Base-by-base conservation (phyloP, 2,888 invertebrate species). In the Octodonta nipae region DNA sequence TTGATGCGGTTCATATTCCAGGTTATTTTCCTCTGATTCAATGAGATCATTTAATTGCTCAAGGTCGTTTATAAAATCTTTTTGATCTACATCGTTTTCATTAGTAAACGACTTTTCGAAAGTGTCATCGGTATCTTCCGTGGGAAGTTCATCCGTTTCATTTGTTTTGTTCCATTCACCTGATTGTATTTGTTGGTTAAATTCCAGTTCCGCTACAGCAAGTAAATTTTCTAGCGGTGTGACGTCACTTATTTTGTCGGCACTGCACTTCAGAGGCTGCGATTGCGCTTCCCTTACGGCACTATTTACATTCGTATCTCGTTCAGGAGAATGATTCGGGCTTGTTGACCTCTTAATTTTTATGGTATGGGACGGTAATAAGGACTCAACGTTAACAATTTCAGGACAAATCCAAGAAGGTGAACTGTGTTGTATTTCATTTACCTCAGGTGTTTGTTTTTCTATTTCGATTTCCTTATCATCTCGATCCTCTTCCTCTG, bases 191-290 rank as follows among this genome's bases (percentile, higher is more conserved):
- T 73, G 72, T 57, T 73, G 71, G 55, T 71, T 70, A 50, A 73
- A 69, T 57, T 73, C 73, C 32, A 73, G 64, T 58, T 74, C 73
- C 38, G 74, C 74, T 36, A 74, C 74, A 33, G 74, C 74, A 36
- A 74, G 65, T 48, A 74, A 60, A 57, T 68, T 73, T 54, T 73
- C 73, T 46, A 73, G 65, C 49, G 73, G 72, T 37, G 53, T 63
- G 52, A 55, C 55, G 55, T 60, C 62, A 55, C 55, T 51, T 34
- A 50, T 45, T 52, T 55, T 56, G 46, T 50, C 55, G 47, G 54
- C 52, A 54, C 55, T 54, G 50, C 55, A 54, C 51, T 69, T 67
- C 7, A 7, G 7, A n/a, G 20, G 20, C 32, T 47, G 51, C 43
- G 49, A 45, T 36, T 50, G 51, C 43, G 51, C 46, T 34, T 51